Percentiles rank a stretch among this genome's conserved stretches.
Evolutionary conservation across 2,113 vertebrate genomes (phyloP).

Genomic region (Gobiocypris rarus): DNA sequence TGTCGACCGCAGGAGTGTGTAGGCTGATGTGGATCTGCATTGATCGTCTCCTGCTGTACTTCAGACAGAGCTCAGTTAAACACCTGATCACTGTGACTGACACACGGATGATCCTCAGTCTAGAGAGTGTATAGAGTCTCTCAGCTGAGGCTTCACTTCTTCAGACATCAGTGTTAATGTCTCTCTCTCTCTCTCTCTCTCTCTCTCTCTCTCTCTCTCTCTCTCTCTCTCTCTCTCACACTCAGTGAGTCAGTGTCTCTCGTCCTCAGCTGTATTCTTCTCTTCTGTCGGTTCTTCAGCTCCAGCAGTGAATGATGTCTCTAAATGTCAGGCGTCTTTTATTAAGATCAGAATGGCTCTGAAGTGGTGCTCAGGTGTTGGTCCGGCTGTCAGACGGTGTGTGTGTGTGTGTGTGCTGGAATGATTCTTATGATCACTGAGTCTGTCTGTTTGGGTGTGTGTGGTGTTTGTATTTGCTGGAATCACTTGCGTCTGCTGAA

Average conservation of each 20-base stretch:
- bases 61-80: not conserved
- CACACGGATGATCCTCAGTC: not conserved
- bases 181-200: too few relatives aligned
- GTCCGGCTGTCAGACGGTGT: not conserved
- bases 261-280: not conserved
- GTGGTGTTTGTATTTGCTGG: not conserved
- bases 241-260: conserved; percentile 9
- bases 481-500: not conserved
- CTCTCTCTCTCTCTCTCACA: conserved; percentile 11
- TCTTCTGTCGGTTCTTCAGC: not conserved
- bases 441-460: not conserved
- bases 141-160: not conserved
- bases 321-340: conserved; percentile 12
- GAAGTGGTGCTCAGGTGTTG: not conserved
- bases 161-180: not conserved
- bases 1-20: not conserved
- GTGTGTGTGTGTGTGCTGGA: not conserved
- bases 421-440: not conserved
- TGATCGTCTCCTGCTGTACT: not conserved
- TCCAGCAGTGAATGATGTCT: not conserved
- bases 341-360: conserved; percentile 11
- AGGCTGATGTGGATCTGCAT: not conserved
- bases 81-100: not conserved
- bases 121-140: too few relatives aligned
- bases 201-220: not conserved